Evolutionary conservation across 2,888 invertebrate species (phyloP), one percentile per base, ranked within the genome.

Genomic region (Sycophila texana): DNA sequence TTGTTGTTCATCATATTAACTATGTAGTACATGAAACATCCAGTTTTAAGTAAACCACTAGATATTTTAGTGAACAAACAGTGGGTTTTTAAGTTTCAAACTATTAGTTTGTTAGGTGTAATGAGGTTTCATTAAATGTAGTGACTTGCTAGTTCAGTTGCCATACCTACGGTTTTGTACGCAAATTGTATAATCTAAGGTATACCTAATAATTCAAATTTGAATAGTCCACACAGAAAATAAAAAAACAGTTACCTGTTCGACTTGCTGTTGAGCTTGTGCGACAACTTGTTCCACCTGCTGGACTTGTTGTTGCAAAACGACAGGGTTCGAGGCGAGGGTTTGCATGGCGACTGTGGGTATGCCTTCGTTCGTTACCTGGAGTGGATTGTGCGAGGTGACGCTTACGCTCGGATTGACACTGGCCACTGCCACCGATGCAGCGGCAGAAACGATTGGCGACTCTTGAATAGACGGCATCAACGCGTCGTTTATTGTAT

Each of bases 261-360:
- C 90, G 0, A 90, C 90, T 72, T 90, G 90, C 53, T 90, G 89
- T 68, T 89, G 89, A 3, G 88, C 90, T 13, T 89, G 89, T 1
- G 89, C 90, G 0, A 90, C 89, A 0, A 90, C 90, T 26, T 90
- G 90, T 49, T 90, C 90, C 4, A 90, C 82, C 55, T 82, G 82
- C 18, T 82, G 82, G 0, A 81, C 82, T 30, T 82, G 82, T n/a
- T 82, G 90, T 73, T 90, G 90, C 83, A 90, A 89, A 5, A 85
- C 84, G 2, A 85, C 89, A 5, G 86, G 87, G 60, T 89, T 88
- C 78, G 87, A 88, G 0, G 85, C 85, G 0, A 89, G 81, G 10
- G 83, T 86, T 75, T 88, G 89, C 13, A 89, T 87, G 57, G 83
- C 83, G 55, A 83, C 83, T 71, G 60, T 83, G 47, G 68, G 81